A percentile compares a stretch with the other conserved stretches of the same genome.
phyloP scores from a whole-genome alignment of 1,140 invertebrate genomes.

The Drosophila nasuta region DNA sequence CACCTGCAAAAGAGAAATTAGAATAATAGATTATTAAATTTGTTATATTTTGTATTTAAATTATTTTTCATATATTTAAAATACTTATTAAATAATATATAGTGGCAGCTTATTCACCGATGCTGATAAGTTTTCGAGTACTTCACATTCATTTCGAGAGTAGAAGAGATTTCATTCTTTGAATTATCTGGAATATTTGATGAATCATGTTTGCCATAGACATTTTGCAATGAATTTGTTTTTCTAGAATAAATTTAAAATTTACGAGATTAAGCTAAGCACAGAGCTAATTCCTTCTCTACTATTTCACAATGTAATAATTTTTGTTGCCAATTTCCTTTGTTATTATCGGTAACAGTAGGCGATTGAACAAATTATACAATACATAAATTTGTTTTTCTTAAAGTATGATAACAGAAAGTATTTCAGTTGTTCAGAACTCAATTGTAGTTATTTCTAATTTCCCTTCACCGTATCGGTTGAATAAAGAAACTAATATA shows the following conservation, averaged over 20 bases:
- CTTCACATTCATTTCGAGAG: neutral
- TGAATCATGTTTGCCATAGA: neutral
- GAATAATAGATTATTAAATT: neutral
- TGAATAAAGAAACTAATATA: too few relatives aligned
- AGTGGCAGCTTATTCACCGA: too few relatives aligned
- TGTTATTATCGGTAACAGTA: too few relatives aligned
- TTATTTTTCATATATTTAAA: neutral
- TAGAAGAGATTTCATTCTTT: neutral
- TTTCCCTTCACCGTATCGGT: too few relatives aligned
- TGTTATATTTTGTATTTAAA: neutral
- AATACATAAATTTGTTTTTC: too few relatives aligned
- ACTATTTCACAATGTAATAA: too few relatives aligned
- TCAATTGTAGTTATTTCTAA: too few relatives aligned
- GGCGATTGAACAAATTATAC: neutral
- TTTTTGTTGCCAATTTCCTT: too few relatives aligned
- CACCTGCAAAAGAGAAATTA: conserved; percentile 51
- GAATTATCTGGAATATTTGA: neutral
- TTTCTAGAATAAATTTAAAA: neutral
- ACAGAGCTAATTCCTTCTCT: neutral
- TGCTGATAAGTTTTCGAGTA: neutral
- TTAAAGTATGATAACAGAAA: too few relatives aligned
- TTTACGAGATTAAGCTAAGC: neutral
- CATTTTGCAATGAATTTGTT: neutral
- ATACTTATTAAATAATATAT: neutral
- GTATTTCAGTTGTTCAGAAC: too few relatives aligned